Evolutionary conservation across 2,888 invertebrate genomes (phyloP).

Genomic region (Lutraria lutraria): DNA sequence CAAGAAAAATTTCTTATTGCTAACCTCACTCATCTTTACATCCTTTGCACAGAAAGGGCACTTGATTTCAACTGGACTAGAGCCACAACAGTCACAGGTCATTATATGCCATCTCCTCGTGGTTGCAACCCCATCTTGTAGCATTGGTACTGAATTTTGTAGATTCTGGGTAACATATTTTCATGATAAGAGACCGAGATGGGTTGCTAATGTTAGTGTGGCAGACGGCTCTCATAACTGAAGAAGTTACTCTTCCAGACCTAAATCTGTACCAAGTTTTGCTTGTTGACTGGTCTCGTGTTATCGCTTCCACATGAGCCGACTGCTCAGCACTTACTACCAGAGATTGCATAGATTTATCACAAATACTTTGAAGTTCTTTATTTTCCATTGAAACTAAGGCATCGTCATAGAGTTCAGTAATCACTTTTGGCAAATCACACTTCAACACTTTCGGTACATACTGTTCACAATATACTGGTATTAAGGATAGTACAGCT

Average conservation of each 20-base stretch:
- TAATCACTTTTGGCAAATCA: conserved; percentile 19
- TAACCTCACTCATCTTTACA: no score
- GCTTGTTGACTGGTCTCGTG: neutral
- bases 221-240: conserved; percentile 43
- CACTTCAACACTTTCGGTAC: conserved; percentile 16
- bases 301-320: conserved; percentile 29
- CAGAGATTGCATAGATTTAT: neutral
- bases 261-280: neutral
- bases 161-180: conserved; percentile 60
- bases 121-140: conserved; percentile 60
- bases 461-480: conserved; percentile 36
- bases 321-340: conserved; percentile 20
- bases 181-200: conserved; percentile 44
- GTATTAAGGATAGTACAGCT: conserved; percentile 7
- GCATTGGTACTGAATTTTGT: conserved; percentile 44
- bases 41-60: conserved; percentile 1
- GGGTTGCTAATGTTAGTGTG: conserved; percentile 31
- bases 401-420: conserved; percentile 3
- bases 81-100: conserved; percentile 63
- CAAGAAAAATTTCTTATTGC: neutral
- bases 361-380: conserved; percentile 24
- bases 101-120: conserved; percentile 42
- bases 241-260: neutral
- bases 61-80: conserved; percentile 33
- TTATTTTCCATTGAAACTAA: neutral